phyloP scores from a whole-genome alignment of 2,113 vertebrate genomes.

The Tachysurus vachellii region DNA sequence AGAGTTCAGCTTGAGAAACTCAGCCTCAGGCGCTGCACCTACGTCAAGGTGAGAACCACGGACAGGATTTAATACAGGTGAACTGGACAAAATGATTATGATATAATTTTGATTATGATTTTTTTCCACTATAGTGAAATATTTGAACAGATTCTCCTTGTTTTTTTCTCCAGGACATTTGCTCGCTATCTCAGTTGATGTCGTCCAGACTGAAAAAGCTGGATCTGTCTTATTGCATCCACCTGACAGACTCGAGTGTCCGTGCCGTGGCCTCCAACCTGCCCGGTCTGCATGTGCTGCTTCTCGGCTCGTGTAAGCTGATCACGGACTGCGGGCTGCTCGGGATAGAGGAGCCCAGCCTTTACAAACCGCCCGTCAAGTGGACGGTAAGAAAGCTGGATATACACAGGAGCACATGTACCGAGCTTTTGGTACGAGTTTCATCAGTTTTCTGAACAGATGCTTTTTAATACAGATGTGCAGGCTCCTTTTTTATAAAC shows the following conservation, averaged over 20 bases:
- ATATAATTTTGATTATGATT: no score
- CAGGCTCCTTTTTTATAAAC: background rate
- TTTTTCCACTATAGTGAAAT: background rate
- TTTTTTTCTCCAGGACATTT: constrained; percentile 70
- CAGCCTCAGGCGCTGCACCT: constrained; percentile 78
- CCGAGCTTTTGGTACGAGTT: background rate
- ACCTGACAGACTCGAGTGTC: constrained; percentile 75
- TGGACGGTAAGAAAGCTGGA: constrained; percentile 60
- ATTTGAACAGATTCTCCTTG: background rate
- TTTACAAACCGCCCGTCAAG: constrained; percentile 45
- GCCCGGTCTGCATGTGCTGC: constrained; percentile 71
- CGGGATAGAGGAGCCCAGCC: constrained; percentile 68
- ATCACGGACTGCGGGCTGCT: constrained; percentile 81
- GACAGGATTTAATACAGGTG: background rate
- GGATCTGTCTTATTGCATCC: constrained; percentile 79
- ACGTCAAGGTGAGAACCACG: constrained; percentile 72
- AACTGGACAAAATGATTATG: no score
- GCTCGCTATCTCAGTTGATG: constrained; percentile 69
- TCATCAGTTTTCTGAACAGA: no score
- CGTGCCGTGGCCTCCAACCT: constrained; percentile 73
- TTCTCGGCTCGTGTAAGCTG: constrained; percentile 80
- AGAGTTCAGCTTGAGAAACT: constrained; percentile 68
- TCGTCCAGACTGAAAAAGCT: constrained; percentile 68
- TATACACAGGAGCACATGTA: background rate
- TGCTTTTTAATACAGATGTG: background rate